phyloP scores from a whole-genome alignment of 2,797 vertebrate species.

The Peromyscus aztecus region DNA sequence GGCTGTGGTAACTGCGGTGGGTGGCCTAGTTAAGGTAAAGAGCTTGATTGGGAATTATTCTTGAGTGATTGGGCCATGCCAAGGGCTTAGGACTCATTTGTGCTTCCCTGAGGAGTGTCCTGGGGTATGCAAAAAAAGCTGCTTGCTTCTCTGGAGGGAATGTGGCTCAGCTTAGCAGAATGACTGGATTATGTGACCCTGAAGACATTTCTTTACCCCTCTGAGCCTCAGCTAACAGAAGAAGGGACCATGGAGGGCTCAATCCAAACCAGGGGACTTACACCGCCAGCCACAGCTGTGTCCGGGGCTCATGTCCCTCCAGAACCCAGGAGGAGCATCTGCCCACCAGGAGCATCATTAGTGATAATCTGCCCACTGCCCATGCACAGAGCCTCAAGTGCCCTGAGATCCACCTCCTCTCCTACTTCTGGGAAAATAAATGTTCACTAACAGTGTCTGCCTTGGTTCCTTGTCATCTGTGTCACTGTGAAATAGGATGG shows the following conservation, averaged over 20 bases:
- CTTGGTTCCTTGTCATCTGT: neutral
- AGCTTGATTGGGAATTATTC: neutral
- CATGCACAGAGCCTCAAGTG: neutral
- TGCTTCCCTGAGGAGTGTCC: neutral
- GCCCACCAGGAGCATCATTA: neutral
- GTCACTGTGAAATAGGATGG: neutral
- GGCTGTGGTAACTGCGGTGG: neutral
- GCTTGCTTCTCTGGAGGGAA: neutral
- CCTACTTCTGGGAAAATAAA: slow-evolving; percentile 75
- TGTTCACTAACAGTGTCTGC: neutral
- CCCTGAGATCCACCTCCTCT: neutral
- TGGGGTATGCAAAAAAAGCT: neutral
- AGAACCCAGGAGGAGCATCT: neutral
- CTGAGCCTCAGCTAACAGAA: slow-evolving; percentile 18
- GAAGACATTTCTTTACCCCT: neutral
- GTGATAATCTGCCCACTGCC: neutral
- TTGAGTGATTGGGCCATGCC: neutral
- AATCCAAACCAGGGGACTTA: neutral
- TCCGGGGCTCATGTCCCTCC: neutral
- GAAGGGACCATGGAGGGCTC: neutral
- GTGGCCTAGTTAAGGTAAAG: neutral
- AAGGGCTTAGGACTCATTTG: neutral
- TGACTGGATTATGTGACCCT: neutral
- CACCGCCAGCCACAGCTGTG: neutral
- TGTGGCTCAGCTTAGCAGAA: neutral